Evolutionary conservation across 2,888 invertebrate genomes (phyloP), one percentile per base, ranked within the genome.

Genomic region (Meiosimyza decipiens): DNA sequence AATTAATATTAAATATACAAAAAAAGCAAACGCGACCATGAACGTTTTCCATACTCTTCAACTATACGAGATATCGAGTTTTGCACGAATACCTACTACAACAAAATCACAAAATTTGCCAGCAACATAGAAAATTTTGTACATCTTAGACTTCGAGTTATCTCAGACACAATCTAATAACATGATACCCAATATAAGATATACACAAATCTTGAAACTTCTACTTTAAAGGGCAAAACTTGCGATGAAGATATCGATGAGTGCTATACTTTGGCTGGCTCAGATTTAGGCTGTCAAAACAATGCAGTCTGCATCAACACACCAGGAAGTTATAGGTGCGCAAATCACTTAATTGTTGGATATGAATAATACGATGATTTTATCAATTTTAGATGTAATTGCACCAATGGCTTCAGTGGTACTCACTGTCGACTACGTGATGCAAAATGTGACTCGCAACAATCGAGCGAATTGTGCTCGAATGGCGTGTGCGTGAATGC

Each of bases 231-330:
- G 93, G 95, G 95, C 0, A 80, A 87, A n/a, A 87, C 86, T 0
- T 98, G 98, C 84, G 90, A 92, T 69, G 85, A 87, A 1, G 97
- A 98, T 85, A 93, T 97, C 0, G 93, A 98, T 82, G 98, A 98
- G 87, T 98, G 98, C 85, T 88, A 89, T 1, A 89, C 89, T 80
- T 93, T 92, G 80, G 89, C 90, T 5, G 95, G 95, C 9, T 96
- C 96, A 0, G 95, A 94, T 82, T 88, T 95, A 50, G 96, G 95
- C 1, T 98, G 98, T 84, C 95, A 96, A 88, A 96, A 97, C 87
- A 94, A 94, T 64, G 97, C 93, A 0, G 91, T 91, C 1, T 97
- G 97, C 82, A 85, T 91, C 50, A 97, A 97, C 85, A 90, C 89
- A 50, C 91, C 89, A 0, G 97, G 97, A 72, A 89, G 92, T 57